Evolutionary conservation across 2,113 vertebrate species (phyloP).

Genomic region (Orthonyx spaldingii): DNA sequence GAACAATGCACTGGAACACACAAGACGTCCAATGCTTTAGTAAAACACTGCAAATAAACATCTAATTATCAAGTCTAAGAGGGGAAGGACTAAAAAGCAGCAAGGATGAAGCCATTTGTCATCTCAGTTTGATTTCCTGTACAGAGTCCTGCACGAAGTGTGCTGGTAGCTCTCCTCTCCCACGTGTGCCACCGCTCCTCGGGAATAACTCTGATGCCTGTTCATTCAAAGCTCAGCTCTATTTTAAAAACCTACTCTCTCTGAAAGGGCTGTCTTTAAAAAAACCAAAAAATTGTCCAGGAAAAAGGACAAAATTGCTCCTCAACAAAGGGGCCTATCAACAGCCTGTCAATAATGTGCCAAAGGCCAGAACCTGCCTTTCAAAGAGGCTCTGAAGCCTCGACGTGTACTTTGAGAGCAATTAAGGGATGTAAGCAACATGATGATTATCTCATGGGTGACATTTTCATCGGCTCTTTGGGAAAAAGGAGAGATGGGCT

Average conservation of each 20-base stretch:
- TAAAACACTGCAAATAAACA: not conserved
- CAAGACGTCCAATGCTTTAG: not conserved
- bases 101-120: not conserved
- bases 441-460: slow-evolving; percentile 52
- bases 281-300: slow-evolving; percentile 43
- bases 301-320: slow-evolving; percentile 61
- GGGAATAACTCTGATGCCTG: not conserved
- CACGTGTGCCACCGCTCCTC: not conserved
- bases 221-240: slow-evolving; percentile 3
- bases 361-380: slow-evolving; percentile 62
- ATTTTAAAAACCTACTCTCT: slow-evolving; percentile 24
- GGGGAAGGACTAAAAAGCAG: not conserved
- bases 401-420: slow-evolving; percentile 27
- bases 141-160: not conserved
- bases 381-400: slow-evolving; percentile 40
- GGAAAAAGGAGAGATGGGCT: not conserved
- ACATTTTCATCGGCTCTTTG: slow-evolving; percentile 46
- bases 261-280: slow-evolving; percentile 33
- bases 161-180: not conserved
- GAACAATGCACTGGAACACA: not conserved
- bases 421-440: slow-evolving; percentile 58
- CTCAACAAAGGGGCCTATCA: slow-evolving; percentile 59
- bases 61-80: not conserved
- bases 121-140: not conserved
- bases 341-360: slow-evolving; percentile 61